Evolutionary conservation across 2,797 vertebrate genomes (phyloP), one percentile per base, ranked within the genome.

Genomic region (Rhabdophis nuchalis): DNA sequence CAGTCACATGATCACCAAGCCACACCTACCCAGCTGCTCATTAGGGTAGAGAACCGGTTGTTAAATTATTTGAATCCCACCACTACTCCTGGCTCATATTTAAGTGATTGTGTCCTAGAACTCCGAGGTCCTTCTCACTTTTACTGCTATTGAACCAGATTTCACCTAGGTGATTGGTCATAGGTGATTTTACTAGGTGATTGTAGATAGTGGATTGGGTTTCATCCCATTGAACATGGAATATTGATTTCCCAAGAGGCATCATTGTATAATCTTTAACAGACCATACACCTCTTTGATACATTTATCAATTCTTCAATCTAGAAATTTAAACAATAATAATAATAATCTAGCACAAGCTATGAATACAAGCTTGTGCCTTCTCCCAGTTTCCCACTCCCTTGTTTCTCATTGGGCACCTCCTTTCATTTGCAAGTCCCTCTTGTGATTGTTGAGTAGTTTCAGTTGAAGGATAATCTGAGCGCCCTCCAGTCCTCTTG

Each of bases 391-490:
- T 88, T 88, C n/a, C 68, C 56, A 54, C 25, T 25, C 23, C 1
- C 27, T 88, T 89, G 20, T 82, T 82, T 46, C 72, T 11, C 20
- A 23, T 46, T 82, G 20, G 23, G 20, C 4, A 46, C 12, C 10
- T 41, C 85, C 88, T 53, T 50, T 85, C 56, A 54, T 94, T 91
- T 95, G 85, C 7, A 89, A 90, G 29, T n/a, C 5, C 56, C 32
- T 91, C 96, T 96, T 89, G 52, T n/a, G 29, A 86, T 77, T 41
- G 36, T 89, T 82, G 16, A 94, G 93, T 92, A 93, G 77, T 82
- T 87, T 29, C 92, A 58, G 90, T 91, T 95, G 95, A 97, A 96
- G 95, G 96, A 96, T 97, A 97, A 97, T 97, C 95, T 92, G 86
- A 96, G 94, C 95, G 95, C 95, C 96, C 96, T 97, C 95, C 88